Conservation (phyloP, 2,113 vertebrate species). For the Geococcyx californianus region DNA sequence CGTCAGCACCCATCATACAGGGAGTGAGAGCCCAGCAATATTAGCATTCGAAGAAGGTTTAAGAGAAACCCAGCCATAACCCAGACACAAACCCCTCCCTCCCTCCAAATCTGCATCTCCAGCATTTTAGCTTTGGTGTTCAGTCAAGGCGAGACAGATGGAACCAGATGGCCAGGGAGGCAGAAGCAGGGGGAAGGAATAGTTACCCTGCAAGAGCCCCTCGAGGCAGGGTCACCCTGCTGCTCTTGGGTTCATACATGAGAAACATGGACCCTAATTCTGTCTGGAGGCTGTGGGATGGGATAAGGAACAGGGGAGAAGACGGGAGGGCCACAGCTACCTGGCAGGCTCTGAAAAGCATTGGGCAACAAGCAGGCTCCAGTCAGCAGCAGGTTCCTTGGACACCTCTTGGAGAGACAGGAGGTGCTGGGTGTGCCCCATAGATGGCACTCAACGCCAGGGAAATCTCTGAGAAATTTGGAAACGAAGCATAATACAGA, state of each 20-base stretch:
- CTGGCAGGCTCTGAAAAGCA: neutral
- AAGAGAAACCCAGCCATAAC: neutral
- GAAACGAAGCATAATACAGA: neutral
- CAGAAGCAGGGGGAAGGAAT: neutral
- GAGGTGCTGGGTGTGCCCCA: neutral
- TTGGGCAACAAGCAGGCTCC: neutral
- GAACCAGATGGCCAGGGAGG: neutral
- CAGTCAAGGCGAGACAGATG: neutral
- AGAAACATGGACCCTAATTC: accelerated
- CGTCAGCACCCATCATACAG: accelerated
- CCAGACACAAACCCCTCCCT: neutral
- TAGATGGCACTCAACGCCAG: neutral
- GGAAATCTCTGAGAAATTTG: neutral
- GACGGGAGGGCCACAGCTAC: neutral
- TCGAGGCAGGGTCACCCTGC: neutral
- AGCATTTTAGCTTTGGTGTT: neutral
- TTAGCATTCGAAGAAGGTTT: neutral
- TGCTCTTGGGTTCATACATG: neutral
- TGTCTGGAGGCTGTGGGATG: neutral
- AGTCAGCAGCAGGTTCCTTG: neutral
- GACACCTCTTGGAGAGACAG: neutral
- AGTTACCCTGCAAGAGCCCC: accelerated
- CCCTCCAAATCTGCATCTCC: neutral
- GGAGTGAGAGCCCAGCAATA: neutral
- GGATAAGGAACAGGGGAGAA: neutral